phyloP scores from a whole-genome alignment of 2,797 vertebrate genomes.

The Antrozous pallidus region DNA sequence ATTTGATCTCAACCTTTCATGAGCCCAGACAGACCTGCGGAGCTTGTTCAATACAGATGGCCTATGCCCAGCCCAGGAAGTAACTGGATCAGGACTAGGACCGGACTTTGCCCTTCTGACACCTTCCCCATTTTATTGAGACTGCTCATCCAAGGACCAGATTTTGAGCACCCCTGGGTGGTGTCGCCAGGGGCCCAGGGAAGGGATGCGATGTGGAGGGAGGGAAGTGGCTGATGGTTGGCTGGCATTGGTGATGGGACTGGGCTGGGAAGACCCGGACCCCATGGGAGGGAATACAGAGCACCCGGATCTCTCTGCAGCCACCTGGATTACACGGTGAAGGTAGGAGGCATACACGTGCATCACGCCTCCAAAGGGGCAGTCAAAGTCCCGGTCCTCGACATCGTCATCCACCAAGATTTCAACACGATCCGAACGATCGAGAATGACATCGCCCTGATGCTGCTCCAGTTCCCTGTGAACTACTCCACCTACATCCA shows the following conservation, averaged over 20 bases:
- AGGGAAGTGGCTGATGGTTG: not conserved
- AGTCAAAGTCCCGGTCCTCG: not conserved
- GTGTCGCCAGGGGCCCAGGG: not conserved
- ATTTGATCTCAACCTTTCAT: not conserved
- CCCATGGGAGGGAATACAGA: not conserved
- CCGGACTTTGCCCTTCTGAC: not conserved
- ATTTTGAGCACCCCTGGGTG: not conserved
- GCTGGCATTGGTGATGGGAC: not conserved
- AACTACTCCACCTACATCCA: conserved; percentile 38
- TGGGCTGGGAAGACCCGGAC: not conserved
- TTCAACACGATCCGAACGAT: rapidly evolving
- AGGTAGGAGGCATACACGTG: not conserved
- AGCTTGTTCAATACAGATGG: not conserved
- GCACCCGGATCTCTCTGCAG: conserved; percentile 22
- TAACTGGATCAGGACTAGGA: not conserved
- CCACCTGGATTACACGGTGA: not conserved
- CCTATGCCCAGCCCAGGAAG: not conserved
- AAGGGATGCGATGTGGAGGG: not conserved
- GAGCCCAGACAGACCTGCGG: not conserved
- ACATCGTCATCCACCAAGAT: conserved; percentile 34
- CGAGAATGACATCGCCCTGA: conserved; percentile 59
- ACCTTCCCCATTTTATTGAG: not conserved
- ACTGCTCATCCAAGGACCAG: not conserved
- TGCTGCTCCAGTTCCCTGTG: conserved; percentile 55
- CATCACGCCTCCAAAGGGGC: rapidly evolving